Evolutionary conservation across 2,797 vertebrate species (phyloP).

Genomic region (Leptoclinus maculatus): DNA sequence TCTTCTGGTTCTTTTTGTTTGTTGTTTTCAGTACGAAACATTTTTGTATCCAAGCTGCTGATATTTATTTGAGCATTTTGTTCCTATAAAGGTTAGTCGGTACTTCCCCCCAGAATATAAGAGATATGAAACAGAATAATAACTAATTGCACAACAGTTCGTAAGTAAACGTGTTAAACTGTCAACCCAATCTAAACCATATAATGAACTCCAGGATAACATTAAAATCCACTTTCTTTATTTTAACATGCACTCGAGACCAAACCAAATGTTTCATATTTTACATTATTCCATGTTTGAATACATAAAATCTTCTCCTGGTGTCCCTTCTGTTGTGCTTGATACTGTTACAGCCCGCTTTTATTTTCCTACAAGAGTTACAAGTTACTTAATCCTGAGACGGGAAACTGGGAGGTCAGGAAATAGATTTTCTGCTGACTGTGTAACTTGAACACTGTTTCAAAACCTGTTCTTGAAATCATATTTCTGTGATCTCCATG

Average conservation of each 20-base stretch:
- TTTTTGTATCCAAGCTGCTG: neutral
- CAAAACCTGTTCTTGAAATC: neutral
- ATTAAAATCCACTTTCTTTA: neutral
- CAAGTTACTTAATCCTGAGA: neutral
- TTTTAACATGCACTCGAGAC: neutral
- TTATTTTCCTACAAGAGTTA: neutral
- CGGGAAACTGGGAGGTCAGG: neutral
- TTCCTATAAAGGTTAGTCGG: neutral
- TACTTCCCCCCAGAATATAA: neutral
- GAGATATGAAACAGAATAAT: neutral
- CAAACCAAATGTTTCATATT: neutral
- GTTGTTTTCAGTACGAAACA: neutral
- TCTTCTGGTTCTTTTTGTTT: neutral
- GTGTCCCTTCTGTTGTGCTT: neutral
- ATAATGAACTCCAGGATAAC: neutral
- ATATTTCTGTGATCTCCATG: slow-evolving; percentile 24
- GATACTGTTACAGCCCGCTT: neutral
- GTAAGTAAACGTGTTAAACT: neutral
- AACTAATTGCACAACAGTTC: neutral
- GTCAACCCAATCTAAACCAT: neutral
- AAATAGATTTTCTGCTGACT: neutral
- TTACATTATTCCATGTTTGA: neutral
- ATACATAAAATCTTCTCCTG: neutral
- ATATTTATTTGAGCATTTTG: neutral
- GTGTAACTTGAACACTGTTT: neutral